Base-by-base conservation (phyloP, 2,888 invertebrate species). In the Aquatica leii region DNA sequence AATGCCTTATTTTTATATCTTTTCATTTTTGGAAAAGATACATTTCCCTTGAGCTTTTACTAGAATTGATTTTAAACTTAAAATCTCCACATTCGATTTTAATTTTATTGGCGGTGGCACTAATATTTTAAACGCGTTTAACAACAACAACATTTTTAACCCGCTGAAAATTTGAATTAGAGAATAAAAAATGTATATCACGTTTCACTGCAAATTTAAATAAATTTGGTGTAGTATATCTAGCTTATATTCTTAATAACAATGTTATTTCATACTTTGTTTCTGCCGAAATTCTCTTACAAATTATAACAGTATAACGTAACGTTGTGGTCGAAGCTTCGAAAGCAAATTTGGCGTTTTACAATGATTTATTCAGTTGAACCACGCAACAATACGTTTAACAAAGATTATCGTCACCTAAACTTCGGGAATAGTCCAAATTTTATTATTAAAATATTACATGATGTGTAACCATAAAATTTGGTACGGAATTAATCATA, bases 41-140 rank as follows among this genome's bases (percentile, higher is more conserved):
- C 18, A 41, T 58, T 58, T 56, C 51, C 58, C 58, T 50, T 18
- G 62, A 55, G 57, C 50, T 41, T 46, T 21, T 34, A 11, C n/a
- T 35, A 46, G 62, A 62, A 62, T 62, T 62, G 62, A 62, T 62
- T 62, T 62, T 52, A 48, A 34, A 46, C 17, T 41, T 59, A 18
- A 21, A 21, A 37, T 35, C n/a, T 41, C 40, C 14, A 15, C 11
- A 5, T n/a, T n/a, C 20, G 18, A 34, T 34, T 31, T 17, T 34
- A 31, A 50, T 46, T 46, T 46, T 46, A 20, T 18, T 46, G 18
- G 18, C 18, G 46, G 17, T 8, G 9, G 18, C 6, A 24, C 24
- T 6, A 24, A 24, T 24, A 24, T 24, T 24, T 24, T 41, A 53
- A 54, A 21, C 48, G 17, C 35, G 46, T 35, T 56, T 62, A 62